A percentile compares a stretch with the other conserved stretches of the same genome.
These are phyloP conservation scores for Ichneumoninae sp. DNA, from an alignment of 2,888 invertebrate species.

Conservation along the genomic window DNA sequence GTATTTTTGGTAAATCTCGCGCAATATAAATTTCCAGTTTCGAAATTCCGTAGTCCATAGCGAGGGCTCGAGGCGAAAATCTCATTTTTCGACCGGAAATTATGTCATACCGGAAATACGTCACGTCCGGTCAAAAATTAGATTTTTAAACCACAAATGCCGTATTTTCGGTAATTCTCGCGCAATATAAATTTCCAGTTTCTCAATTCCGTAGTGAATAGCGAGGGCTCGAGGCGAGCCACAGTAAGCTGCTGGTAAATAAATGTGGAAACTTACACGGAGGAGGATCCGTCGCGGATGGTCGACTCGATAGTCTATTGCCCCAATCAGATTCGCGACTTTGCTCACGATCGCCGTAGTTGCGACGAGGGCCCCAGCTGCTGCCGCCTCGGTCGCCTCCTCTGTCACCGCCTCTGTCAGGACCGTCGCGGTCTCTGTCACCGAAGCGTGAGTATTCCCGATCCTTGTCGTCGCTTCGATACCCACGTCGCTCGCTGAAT, in stretches of 20 bases:
- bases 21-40: neutral
- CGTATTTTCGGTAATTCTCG: too few relatives aligned
- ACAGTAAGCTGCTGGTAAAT: neutral
- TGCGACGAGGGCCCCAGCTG: conserved; percentile 71
- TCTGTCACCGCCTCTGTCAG: conserved; percentile 69
- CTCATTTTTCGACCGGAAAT: too few relatives aligned
- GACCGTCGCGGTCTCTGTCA: conserved; percentile 70
- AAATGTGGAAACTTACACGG: conserved; percentile 46
- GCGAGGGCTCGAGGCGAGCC: neutral
- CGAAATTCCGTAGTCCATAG: neutral
- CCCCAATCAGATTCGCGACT: conserved; percentile 60
- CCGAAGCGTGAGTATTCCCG: conserved; percentile 66
- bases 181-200: neutral
- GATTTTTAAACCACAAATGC: neutral
- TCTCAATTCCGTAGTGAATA: neutral
- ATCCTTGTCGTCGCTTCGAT: conserved; percentile 63
- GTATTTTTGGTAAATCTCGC: too few relatives aligned
- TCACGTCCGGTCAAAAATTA: neutral
- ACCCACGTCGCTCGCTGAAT: conserved; percentile 74
- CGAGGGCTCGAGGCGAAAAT: neutral
- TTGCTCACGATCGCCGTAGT: conserved; percentile 55
- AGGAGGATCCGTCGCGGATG: conserved; percentile 65
- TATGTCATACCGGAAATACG: too few relatives aligned
- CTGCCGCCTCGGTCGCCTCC: conserved; percentile 78
- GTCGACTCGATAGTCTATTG: conserved; percentile 54